Percentiles rank a stretch among this genome's conserved stretches.
Conservation (phyloP, 2,888 invertebrate species). For the Pristionchus fissidentatus region DNA sequence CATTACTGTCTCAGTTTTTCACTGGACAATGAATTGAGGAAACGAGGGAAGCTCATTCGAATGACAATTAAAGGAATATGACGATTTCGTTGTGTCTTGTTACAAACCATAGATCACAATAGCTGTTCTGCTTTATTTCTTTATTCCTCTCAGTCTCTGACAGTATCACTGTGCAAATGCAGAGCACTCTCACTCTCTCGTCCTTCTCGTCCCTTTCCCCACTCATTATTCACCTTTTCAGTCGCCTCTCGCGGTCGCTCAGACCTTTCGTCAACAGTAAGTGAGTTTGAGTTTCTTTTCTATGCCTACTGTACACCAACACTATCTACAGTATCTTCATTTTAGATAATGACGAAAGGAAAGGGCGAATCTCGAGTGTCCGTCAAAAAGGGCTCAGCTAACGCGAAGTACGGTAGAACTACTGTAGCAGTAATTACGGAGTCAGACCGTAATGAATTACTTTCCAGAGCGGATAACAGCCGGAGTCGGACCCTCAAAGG, state of each 20-base stretch:
- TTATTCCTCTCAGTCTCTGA: too few relatives aligned
- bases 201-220: not conserved
- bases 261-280: not conserved
- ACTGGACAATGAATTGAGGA: too few relatives aligned
- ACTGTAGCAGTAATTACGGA: not conserved
- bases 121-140: too few relatives aligned
- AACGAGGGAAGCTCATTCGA: too few relatives aligned
- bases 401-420: not conserved
- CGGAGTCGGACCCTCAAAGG: constrained; percentile 7
- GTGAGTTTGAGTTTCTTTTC: not conserved
- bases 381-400: not conserved
- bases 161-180: too few relatives aligned
- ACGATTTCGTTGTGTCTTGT: too few relatives aligned
- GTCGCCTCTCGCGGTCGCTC: constrained; percentile 9
- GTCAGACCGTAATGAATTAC: not conserved
- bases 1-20: too few relatives aligned
- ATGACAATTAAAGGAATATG: too few relatives aligned
- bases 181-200: not conserved
- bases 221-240: not conserved
- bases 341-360: constrained; percentile 4
- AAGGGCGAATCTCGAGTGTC: constrained; percentile 16
- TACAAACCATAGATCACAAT: too few relatives aligned
- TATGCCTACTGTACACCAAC: not conserved
- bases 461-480: not conserved
- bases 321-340: not conserved